Evolutionary conservation across 2,113 vertebrate species (phyloP).

Genomic region (Oncorhynchus mykiss): DNA sequence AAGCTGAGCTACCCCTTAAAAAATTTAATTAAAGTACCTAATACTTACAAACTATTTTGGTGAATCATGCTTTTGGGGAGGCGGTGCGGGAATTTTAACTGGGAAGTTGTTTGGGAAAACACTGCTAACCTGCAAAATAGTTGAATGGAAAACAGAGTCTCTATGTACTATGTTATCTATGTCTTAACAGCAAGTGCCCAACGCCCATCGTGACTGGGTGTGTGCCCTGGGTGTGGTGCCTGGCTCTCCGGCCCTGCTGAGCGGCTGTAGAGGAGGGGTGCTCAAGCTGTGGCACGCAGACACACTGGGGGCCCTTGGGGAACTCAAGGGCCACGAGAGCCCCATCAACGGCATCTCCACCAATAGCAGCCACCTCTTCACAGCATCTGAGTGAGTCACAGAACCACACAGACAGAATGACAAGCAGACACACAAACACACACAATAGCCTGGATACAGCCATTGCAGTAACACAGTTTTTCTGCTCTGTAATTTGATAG

Average conservation of each 20-base stretch:
- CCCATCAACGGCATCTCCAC: slow-evolving; percentile 93
- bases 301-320: slow-evolving; percentile 78
- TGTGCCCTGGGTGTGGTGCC: slow-evolving; percentile 89
- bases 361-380: slow-evolving; percentile 91
- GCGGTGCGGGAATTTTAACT: no score
- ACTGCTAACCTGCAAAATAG: no score
- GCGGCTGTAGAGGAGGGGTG: slow-evolving; percentile 89
- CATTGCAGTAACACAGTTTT: background rate
- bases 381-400: slow-evolving; percentile 90
- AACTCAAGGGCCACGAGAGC: slow-evolving; percentile 91
- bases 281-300: slow-evolving; percentile 93
- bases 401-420: no score
- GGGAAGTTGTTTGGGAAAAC: no score
- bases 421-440: background rate
- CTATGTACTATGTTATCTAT: background rate
- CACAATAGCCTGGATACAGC: slow-evolving; percentile 2
- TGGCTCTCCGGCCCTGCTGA: slow-evolving; percentile 78
- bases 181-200: slow-evolving; percentile 89
- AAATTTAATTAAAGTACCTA: no score
- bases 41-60: no score
- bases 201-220: slow-evolving; percentile 96
- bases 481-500: slow-evolving; percentile 62
- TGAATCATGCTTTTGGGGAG: no score
- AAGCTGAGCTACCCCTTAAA: no score
- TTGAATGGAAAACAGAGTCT: background rate